A percentile compares a stretch with the other conserved stretches of the same genome.
phyloP scores from a whole-genome alignment of 2,888 invertebrate species.

The Macrophya alboannulata region DNA sequence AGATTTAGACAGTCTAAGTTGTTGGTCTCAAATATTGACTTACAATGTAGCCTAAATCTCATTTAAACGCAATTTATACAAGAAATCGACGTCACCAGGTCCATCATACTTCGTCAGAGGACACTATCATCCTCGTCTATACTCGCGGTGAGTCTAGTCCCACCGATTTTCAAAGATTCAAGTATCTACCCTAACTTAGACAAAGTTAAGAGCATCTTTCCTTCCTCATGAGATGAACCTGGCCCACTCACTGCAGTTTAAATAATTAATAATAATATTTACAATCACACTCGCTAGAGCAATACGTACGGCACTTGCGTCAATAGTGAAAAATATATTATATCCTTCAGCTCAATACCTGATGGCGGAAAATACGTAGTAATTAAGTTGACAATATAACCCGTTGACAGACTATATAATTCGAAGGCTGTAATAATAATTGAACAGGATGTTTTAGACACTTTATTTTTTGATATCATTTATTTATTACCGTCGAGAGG shows the following conservation, averaged over 20 bases:
- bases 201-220: background rate
- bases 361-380: background rate
- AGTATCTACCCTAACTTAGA: background rate
- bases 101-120: background rate
- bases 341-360: background rate
- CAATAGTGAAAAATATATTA: background rate
- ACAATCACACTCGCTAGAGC: conserved; percentile 34
- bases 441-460: background rate
- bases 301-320: conserved; percentile 40
- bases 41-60: conserved; percentile 33
- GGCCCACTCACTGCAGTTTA: background rate
- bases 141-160: background rate
- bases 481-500: background rate
- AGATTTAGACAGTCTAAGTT: conserved; percentile 49
- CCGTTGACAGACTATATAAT: background rate
- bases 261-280: conserved; percentile 21
- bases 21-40: conserved; percentile 51
- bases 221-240: background rate
- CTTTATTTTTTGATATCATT: background rate
- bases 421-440: background rate
- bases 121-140: background rate
- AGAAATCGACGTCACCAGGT: background rate
- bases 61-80: conserved; percentile 8
- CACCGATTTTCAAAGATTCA: background rate
- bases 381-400: background rate